Evolutionary conservation across 2,797 vertebrate species (phyloP), one percentile per base, ranked within the genome.

Genomic region (Gambelia wislizenii): DNA sequence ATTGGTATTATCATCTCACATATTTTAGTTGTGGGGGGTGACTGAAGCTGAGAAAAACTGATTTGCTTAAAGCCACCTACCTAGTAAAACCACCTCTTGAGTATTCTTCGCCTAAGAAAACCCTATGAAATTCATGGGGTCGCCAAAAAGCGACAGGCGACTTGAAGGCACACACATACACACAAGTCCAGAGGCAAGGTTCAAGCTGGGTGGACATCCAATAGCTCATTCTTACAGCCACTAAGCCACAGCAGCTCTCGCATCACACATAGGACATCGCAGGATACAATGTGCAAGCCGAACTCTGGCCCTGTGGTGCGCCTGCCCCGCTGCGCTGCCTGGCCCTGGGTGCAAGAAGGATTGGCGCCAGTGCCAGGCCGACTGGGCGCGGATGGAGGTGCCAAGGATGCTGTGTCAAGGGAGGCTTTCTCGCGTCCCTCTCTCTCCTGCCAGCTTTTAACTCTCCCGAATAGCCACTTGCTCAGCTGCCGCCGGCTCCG

Each of bases 351-450:
- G 42, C 75, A 4, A 27, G 54, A 44, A 64, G 30, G 88, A 56
- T 80, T 6, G 49, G 44, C 70, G 18, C 67, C 10, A 72, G 78
- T n/a, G 49, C 86, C 77, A 39, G 52, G 85, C 77, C 80, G 20
- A 70, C 22, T 56, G 61, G 80, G 72, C 70, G 59, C 5, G 75
- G 74, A 78, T 8, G 75, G 74, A 78, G 87, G 36, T 78, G 87
- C 59, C 74, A 69, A 42, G 14, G 44, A 69, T 33, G 61, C 47
- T 84, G 59, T 54, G 77, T 33, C 18, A n/a, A 36, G n/a, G 64
- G 56, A 39, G 85, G 59, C 54, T 54, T n/a, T 12, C 85, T 56
- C 30, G 22, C 14, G 25, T 52, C 64, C 64, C 30, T 49, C 18
- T 16, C 76, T 54, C 52, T 16, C 49, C 49, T 49, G 49, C 49